A percentile compares a stretch with the other conserved stretches of the same genome.
phyloP scores from a whole-genome alignment of 2,797 vertebrate species.

The Lacerta agilis region DNA sequence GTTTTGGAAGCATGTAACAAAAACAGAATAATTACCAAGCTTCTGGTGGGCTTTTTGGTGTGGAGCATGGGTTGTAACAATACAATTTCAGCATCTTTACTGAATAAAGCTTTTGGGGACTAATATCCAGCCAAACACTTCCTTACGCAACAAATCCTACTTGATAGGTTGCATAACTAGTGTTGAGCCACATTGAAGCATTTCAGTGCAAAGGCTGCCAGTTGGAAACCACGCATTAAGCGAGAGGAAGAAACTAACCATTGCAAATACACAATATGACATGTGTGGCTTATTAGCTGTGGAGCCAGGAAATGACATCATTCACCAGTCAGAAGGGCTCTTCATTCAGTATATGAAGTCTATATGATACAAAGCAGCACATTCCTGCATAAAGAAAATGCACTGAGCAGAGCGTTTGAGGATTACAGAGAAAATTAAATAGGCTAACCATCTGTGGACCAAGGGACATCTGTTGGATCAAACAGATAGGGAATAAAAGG shows the following conservation, averaged over 20 bases:
- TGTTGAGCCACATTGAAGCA: conserved; percentile 11
- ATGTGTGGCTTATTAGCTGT: conserved; percentile 49
- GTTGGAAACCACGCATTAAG: conserved; percentile 63
- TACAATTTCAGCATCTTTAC: conserved; percentile 39
- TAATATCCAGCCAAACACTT: conserved; percentile 28
- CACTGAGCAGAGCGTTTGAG: conserved; percentile 59
- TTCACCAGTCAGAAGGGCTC: conserved; percentile 46
- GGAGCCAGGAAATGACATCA: conserved; percentile 51
- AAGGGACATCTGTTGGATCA: conserved; percentile 64
- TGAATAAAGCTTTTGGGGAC: neutral
- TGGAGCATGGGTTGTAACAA: neutral
- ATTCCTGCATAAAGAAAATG: conserved; percentile 54
- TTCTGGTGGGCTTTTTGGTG: neutral
- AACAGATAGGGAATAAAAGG: conserved; percentile 55
- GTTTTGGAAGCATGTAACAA: neutral
- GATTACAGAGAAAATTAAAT: conserved; percentile 57
- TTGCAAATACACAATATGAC: conserved; percentile 50
- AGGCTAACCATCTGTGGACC: conserved; percentile 61
- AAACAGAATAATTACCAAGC: neutral
- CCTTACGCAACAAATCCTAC: neutral
- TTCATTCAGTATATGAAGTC: conserved; percentile 46
- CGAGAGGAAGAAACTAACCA: conserved; percentile 56
- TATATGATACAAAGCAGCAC: conserved; percentile 35
- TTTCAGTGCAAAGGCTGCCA: conserved; percentile 56
- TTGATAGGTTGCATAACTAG: conserved; percentile 43